These are phyloP conservation scores for Rhinogobio ventralis DNA, from an alignment of 2,797 vertebrate species.

Conservation along the genomic window DNA sequence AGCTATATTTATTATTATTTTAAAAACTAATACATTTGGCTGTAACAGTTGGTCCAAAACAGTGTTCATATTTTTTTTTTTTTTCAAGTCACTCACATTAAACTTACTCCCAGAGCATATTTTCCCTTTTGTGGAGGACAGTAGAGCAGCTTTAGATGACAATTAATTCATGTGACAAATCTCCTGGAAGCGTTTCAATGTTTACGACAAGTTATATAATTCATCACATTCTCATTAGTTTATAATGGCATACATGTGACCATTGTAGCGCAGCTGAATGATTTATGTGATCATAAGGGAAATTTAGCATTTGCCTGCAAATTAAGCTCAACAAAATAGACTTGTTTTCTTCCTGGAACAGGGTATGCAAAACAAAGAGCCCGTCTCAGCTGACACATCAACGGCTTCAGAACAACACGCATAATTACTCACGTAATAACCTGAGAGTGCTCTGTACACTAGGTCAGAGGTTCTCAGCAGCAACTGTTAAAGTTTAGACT, in stretches of 20 bases:
- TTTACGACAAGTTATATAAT: slow-evolving; percentile 41
- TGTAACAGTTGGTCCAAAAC: neutral
- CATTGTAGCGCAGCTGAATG: neutral
- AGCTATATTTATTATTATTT: neutral
- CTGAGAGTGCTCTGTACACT: neutral
- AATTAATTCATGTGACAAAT: slow-evolving; percentile 54
- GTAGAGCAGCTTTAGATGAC: slow-evolving; percentile 52
- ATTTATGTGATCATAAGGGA: slow-evolving; percentile 48
- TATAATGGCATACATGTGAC: slow-evolving; percentile 34
- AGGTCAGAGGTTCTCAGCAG: slow-evolving; percentile 1
- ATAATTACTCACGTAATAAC: slow-evolving; percentile 1
- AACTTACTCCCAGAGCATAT: slow-evolving; percentile 29
- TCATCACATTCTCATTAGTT: slow-evolving; percentile 48
- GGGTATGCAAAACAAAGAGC: slow-evolving; percentile 3
- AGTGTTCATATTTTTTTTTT: neutral
- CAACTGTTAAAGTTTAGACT: too few species aligned
- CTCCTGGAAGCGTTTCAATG: slow-evolving; percentile 51
- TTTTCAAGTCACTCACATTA: slow-evolving; percentile 18
- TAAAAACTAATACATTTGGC: neutral
- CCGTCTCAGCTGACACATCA: slow-evolving; percentile 12
- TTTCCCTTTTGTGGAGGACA: slow-evolving; percentile 54
- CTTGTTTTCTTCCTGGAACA: slow-evolving; percentile 28
- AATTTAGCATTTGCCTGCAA: slow-evolving; percentile 34
- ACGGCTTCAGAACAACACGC: neutral
- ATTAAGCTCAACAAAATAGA: slow-evolving; percentile 23